Base-by-base conservation (phyloP, 2,888 invertebrate species). In the Erebia epiphron region DNA sequence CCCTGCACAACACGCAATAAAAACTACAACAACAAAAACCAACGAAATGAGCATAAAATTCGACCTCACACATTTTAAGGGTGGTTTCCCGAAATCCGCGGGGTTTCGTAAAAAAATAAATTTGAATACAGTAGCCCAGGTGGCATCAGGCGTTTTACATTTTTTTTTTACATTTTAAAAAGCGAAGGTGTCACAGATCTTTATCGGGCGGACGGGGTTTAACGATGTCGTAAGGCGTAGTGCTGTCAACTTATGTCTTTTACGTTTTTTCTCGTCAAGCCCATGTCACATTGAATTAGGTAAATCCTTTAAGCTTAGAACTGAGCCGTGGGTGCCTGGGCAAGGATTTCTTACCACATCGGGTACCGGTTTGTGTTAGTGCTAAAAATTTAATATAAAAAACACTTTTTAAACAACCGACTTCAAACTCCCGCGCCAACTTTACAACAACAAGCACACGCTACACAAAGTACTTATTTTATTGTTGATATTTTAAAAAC, bases 121-220 rank as follows among this genome's bases (percentile, higher is more conserved):
- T 92, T 92, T 91, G 84, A 92, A 92, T 92, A 92, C 92, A 91
- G 92, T 91, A 92, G 92, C 88, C 85, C 85, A 83, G 85, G 79
- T 83, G 82, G 81, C 78, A 82, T 79, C 77, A 82, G 81, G 82
- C 82, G 82, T 77, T 85, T 83, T 84, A 83, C 83, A 82, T 82
- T 74, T 73, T 66, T 75, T 79, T 81, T 80, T 80, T 75, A 77
- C 72, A 74, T 81, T 83, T 80, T 80, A 70, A 70, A 79, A 79
- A 82, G 78, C 78, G 73, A 82, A 90, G 84, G 88, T 92, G 91
- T 91, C 92, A 92, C 91, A 86, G 92, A 92, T 92, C 88, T 88
- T 89, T 92, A 92, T 92, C 92, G 80, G 80, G 73, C 84, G 86
- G 88, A 84, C 81, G 89, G 90, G 90, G 88, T 88, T 92, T 91